Conservation (phyloP, 2,888 invertebrate species). For the Sarcophaga variegata region DNA sequence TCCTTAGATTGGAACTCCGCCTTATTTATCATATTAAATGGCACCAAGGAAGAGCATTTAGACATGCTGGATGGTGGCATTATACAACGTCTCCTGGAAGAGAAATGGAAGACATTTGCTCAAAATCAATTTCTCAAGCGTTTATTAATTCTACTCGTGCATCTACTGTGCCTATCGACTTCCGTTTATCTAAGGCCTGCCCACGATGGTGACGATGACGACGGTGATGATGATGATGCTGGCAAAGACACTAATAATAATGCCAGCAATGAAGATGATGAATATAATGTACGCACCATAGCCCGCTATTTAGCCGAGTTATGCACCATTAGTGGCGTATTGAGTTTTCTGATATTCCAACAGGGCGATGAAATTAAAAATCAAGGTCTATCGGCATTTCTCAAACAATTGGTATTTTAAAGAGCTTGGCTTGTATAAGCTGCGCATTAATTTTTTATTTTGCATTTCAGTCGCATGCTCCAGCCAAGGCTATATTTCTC, state of each 20-base stretch:
- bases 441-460: too few relatives aligned
- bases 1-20: slow-evolving; percentile 97
- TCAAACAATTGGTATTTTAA: slow-evolving; percentile 91
- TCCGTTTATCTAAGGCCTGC: slow-evolving; percentile 95
- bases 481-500: slow-evolving; percentile 96
- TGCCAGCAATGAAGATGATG: slow-evolving; percentile 74
- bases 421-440: slow-evolving; percentile 71
- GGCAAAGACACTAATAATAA: background rate
- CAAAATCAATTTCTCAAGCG: slow-evolving; percentile 96
- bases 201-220: slow-evolving; percentile 76
- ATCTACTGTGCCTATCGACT: slow-evolving; percentile 92
- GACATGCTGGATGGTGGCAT: slow-evolving; percentile 99
- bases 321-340: slow-evolving; percentile 91
- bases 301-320: slow-evolving; percentile 91
- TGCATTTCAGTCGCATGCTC: slow-evolving; percentile 90
- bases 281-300: slow-evolving; percentile 81
- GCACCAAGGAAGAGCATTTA: slow-evolving; percentile 98
- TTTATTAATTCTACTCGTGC: slow-evolving; percentile 92
- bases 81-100: slow-evolving; percentile 96
- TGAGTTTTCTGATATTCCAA: slow-evolving; percentile 94
- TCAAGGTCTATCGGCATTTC: slow-evolving; percentile 94
- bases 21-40: slow-evolving; percentile 97
- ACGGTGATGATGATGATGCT: slow-evolving; percentile 75
- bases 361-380: slow-evolving; percentile 97
- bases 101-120: slow-evolving; percentile 99